Evolutionary conservation across 2,113 vertebrate species (phyloP).

Genomic region (Hiodon tergisus): DNA sequence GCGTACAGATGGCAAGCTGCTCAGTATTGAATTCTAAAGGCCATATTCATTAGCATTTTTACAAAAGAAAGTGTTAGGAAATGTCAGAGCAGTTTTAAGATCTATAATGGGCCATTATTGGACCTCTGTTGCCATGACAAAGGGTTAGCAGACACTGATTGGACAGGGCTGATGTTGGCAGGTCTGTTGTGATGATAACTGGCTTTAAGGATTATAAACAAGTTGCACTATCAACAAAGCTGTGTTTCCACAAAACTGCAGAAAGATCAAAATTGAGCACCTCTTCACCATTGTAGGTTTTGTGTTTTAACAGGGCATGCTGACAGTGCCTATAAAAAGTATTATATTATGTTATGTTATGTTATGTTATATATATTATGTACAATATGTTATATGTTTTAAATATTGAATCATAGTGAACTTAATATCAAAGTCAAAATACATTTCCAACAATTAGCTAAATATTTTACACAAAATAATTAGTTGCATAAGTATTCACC

Average conservation of each 20-base stretch:
- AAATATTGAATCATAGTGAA: too few species aligned
- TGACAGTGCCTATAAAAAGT: not conserved
- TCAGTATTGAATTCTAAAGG: slow-evolving; percentile 23
- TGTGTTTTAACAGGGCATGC: not conserved
- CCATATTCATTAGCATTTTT: slow-evolving; percentile 42
- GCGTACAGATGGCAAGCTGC: not conserved
- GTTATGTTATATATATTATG: too few species aligned
- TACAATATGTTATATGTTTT: too few species aligned
- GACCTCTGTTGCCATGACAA: slow-evolving; percentile 52
- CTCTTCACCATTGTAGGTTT: not conserved
- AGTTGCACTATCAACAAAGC: slow-evolving; percentile 31
- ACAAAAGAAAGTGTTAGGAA: slow-evolving; percentile 35
- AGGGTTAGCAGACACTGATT: slow-evolving; percentile 27
- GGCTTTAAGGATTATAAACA: slow-evolving; percentile 36
- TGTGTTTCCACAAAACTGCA: slow-evolving; percentile 33
- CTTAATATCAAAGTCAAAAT: too few species aligned
- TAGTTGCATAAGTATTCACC: too few species aligned
- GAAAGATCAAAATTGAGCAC: not conserved
- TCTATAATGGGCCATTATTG: slow-evolving; percentile 34
- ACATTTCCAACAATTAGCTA: too few species aligned
- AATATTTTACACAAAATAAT: too few species aligned
- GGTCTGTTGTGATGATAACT: slow-evolving; percentile 51
- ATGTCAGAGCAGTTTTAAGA: slow-evolving; percentile 24
- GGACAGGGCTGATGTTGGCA: slow-evolving; percentile 28
- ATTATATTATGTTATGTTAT: too few species aligned